phyloP scores from a whole-genome alignment of 2,888 invertebrate genomes.

The Marasmarcha lunaedactyla region DNA sequence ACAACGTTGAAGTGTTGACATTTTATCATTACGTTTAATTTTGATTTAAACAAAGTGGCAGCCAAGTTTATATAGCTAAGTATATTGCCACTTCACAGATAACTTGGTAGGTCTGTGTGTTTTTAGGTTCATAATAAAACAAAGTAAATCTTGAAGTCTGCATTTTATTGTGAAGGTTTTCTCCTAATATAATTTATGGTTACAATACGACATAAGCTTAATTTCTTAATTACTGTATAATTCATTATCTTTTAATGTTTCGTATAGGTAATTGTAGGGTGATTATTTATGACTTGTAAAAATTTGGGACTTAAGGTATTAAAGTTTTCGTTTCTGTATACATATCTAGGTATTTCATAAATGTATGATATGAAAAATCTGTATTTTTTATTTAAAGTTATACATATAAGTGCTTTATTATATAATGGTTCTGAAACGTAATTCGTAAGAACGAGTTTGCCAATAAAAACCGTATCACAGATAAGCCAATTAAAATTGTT shows the following conservation, averaged over 20 bases:
- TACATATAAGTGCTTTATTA: too few relatives aligned
- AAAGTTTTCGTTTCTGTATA: too few relatives aligned
- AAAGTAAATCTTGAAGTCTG: conserved; percentile 47
- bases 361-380: conserved; percentile 17
- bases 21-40: too few relatives aligned
- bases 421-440: too few relatives aligned
- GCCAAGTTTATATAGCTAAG: too few relatives aligned
- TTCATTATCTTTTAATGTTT: conserved; percentile 31
- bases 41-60: too few relatives aligned
- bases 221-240: conserved; percentile 56
- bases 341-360: not conserved
- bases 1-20: too few relatives aligned
- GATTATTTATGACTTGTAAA: conserved; percentile 24
- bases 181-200: conserved; percentile 58
- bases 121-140: too few relatives aligned
- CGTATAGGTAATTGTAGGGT: conserved; percentile 22
- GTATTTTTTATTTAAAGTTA: too few relatives aligned
- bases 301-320: conserved; percentile 22
- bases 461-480: conserved; percentile 3
- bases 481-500: conserved; percentile 2
- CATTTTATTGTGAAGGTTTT: conserved; percentile 66
- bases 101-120: too few relatives aligned
- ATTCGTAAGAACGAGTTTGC: not conserved
- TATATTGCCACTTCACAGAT: too few relatives aligned
- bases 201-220: conserved; percentile 59